Base-by-base conservation (phyloP, 2,888 invertebrate genomes). In the Drosophila mulleri region DNA sequence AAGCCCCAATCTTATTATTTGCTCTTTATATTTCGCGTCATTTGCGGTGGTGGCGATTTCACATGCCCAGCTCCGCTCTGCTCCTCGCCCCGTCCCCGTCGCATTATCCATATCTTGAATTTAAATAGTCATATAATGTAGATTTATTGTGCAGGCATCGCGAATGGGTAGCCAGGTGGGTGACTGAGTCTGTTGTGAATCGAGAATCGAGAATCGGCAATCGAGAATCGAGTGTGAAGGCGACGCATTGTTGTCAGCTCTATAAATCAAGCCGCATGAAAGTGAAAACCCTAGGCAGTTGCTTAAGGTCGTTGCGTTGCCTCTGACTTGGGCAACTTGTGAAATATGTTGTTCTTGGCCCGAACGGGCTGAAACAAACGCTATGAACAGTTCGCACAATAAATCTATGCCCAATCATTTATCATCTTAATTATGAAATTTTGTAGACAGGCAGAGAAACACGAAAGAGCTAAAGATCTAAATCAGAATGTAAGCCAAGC, bases 261-360 rank as follows among this genome's bases (percentile, higher is more conserved):
- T 11, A 26, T 45, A 23, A 42, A 18, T 29, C 8, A 67, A 59
- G 53, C 39, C 56, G 41, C 39, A 67, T 29, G 29, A 78, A 61
- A 70, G 65, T 67, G 72, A 70, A 82, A 59, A 48, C 50, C 8
- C 14, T 2, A 50, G 14, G 8, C 50, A 50, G 7, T 32, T n/a
- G 48, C 48, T 18, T 12, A 50, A 50, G 32, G 48, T 32, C 48
- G 32, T 32, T 23, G 35, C 23, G 20, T 23, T 9, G 35, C 37
- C 37, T 37, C 23, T 39, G 39, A 16, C 37, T 37, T 42, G 32
- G 39, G 41, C n/a, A 35, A 47, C 66, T 67, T 41, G 59, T 77
- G 67, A 54, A 78, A 68, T 45, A 47, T 42, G 78, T 84, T 42
- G 78, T 84, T 84, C 78, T 83, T 84, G 72, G 72, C 62, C 53